These are phyloP conservation scores for Carcharodon carcharias DNA, from an alignment of 2,797 vertebrate species.

Conservation along the genomic window DNA sequence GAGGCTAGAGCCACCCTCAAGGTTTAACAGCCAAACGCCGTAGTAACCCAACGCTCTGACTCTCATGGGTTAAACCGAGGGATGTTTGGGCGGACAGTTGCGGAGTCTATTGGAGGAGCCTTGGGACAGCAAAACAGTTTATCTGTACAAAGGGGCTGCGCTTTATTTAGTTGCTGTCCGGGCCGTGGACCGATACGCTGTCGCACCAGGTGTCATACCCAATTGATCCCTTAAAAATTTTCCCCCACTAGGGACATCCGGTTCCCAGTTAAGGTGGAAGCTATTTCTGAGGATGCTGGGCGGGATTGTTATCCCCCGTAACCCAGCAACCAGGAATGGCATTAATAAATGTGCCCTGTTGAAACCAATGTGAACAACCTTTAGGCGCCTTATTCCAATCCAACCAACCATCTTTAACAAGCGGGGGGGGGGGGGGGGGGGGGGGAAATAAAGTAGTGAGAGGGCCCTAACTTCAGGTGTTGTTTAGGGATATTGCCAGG, in stretches of 20 bases:
- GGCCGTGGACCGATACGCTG: neutral
- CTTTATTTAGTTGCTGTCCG: neutral
- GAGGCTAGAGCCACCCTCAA: too few species aligned
- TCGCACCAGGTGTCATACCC: too few species aligned
- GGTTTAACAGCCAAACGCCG: too few species aligned
- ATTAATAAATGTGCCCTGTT: neutral
- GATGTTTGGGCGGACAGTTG: too few species aligned
- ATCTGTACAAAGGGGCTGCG: neutral
- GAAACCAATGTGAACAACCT: neutral
- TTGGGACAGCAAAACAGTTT: neutral
- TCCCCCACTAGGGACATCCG: neutral
- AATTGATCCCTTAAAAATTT: too few species aligned
- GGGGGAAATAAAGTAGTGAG: neutral
- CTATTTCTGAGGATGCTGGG: neutral
- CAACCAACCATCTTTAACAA: neutral
- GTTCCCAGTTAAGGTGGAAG: neutral
- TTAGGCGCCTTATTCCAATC: neutral
- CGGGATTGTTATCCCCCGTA: too few species aligned
- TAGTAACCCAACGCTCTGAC: neutral
- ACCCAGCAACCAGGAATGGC: neutral
- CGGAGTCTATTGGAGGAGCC: too few species aligned
- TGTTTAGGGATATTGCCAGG: neutral
- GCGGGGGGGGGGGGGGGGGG: too few species aligned
- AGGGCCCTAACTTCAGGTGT: neutral
- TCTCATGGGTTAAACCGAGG: too few species aligned